These are phyloP conservation scores for Balearica regulorum DNA, from an alignment of 2,797 vertebrate species.

Conservation along the genomic window DNA sequence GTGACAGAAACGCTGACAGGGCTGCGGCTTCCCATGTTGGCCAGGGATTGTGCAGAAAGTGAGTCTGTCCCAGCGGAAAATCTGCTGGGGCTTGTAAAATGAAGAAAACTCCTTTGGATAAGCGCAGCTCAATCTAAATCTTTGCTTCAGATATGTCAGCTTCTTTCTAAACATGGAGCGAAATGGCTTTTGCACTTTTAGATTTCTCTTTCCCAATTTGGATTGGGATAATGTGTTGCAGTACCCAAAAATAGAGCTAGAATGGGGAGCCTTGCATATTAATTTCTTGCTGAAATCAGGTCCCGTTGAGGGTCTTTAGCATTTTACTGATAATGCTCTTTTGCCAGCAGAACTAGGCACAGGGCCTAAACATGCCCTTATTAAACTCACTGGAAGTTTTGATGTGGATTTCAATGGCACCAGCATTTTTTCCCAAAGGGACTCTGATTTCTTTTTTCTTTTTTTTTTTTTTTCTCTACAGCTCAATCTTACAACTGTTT, in stretches of 20 bases:
- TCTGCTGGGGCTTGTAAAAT: neutral
- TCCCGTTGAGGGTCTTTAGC: neutral
- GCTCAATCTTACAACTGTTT: neutral
- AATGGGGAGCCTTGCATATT: neutral
- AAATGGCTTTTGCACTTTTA: neutral
- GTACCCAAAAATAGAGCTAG: slow-evolving; percentile 3
- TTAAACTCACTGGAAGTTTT: slow-evolving; percentile 41
- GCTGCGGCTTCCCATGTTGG: neutral
- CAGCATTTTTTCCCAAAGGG: neutral
- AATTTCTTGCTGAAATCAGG: slow-evolving; percentile 8
- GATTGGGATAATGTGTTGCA: neutral
- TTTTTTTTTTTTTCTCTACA: neutral
- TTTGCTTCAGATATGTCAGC: neutral
- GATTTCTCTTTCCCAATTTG: neutral
- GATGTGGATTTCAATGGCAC: slow-evolving; percentile 41
- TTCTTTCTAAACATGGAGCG: neutral
- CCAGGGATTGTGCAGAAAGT: neutral
- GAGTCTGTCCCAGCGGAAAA: neutral
- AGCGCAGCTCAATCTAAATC: neutral
- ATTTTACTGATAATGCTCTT: slow-evolving; percentile 16
- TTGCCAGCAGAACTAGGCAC: slow-evolving; percentile 17
- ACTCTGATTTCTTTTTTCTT: neutral
- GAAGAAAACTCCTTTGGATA: neutral
- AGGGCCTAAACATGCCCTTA: neutral
- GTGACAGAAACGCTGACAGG: neutral